Conservation (phyloP, 2,797 vertebrate genomes). For the Diglossa cyanea region DNA sequence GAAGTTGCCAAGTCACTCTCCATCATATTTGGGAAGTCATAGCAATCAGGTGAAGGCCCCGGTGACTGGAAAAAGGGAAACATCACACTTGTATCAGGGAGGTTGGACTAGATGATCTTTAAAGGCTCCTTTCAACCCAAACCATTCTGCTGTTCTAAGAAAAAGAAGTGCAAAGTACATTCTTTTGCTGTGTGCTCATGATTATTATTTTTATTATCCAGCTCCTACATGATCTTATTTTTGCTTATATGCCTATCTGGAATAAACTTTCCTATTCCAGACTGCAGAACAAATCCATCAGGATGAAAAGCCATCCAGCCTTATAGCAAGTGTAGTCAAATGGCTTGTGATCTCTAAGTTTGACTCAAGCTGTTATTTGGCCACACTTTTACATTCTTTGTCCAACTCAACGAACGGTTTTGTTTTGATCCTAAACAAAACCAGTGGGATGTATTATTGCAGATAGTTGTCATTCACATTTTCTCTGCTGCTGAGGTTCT, state of each 20-base stretch:
- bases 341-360: neutral
- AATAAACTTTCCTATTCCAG: neutral
- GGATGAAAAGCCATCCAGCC: neutral
- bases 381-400: neutral
- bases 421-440: neutral
- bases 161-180: neutral
- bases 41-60: neutral
- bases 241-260: neutral
- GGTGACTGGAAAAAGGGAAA: neutral
- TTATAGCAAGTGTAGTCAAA: neutral
- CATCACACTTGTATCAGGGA: accelerated
- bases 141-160: neutral
- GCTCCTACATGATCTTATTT: neutral
- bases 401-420: too few relatives aligned
- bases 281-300: neutral
- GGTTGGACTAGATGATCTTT: neutral
- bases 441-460: neutral
- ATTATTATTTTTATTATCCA: neutral
- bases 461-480: neutral
- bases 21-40: neutral
- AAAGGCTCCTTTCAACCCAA: neutral
- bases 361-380: neutral
- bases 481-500: neutral
- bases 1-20: neutral
- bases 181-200: neutral